Conservation (phyloP, 2,113 vertebrate species). For the Chionomys nivalis region DNA sequence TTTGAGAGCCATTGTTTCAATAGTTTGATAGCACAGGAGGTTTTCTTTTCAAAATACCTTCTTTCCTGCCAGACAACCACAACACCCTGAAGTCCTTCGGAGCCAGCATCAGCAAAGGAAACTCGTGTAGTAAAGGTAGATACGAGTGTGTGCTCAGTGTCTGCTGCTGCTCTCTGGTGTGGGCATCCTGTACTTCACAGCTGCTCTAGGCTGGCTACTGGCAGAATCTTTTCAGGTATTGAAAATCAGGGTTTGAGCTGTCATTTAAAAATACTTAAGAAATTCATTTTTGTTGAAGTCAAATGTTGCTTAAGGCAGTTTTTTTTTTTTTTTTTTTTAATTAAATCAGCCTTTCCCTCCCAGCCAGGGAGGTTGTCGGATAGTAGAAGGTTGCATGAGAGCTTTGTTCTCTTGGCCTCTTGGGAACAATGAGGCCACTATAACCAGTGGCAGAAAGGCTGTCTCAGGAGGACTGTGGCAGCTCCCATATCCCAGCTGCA, state of each 20-base stretch:
- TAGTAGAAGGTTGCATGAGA: background rate
- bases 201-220: background rate
- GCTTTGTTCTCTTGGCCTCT: background rate
- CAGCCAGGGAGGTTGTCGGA: background rate
- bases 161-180: background rate
- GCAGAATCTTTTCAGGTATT: constrained; percentile 14
- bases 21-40: background rate
- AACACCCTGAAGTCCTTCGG: background rate
- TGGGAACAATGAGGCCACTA: background rate
- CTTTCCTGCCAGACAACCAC: background rate
- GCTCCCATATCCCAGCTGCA: constrained; percentile 26
- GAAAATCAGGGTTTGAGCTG: constrained; percentile 43
- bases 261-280: constrained; percentile 45
- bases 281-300: constrained; percentile 20
- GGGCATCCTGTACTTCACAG: background rate
- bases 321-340: background rate
- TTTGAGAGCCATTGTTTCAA: background rate
- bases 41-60: background rate
- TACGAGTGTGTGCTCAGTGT: background rate
- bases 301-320: background rate
- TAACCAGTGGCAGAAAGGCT: background rate
- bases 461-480: background rate
- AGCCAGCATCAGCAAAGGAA: background rate
- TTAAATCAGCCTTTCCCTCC: constrained; percentile 18
- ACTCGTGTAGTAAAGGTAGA: background rate